Evolutionary conservation across 2,888 invertebrate species (phyloP), one percentile per base, ranked within the genome.

Genomic region (Agrotis puta): DNA sequence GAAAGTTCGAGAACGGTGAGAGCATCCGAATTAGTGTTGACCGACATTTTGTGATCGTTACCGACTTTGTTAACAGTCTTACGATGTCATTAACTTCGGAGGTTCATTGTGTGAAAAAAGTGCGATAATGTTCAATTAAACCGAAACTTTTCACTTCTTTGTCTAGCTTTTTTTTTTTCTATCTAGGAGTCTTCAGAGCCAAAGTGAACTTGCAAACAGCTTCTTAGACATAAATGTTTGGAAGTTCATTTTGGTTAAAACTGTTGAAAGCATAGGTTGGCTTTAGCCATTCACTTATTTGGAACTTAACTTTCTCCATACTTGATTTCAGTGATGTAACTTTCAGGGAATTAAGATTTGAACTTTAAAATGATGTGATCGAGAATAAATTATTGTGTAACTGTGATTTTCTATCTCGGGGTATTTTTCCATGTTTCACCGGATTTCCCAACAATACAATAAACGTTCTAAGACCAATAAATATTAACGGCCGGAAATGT

Each of bases 1-100:
- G 91, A 92, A 93, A 92, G 91, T 76, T 70, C 74, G 64, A 58
- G 83, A 59, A 43, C 11, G 54, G 81, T 85, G 83, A 81, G 84
- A 84, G 79, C 69, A 64, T 67, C 76, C 48, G 72, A 80, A 79
- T 64, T 69, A 68, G 67, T 48, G 81, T 74, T 75, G 82, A 68
- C 86, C 84, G 71, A 85, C 70, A 77, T 84, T 47, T 66, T 70
- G 57, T 54, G 84, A 81, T 79, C 86, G 62, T 84, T 84, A 84
- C 84, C 62, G 74, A 84, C 84, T 78, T 22, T 64, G 57, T 72
- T 48, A 72, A 54, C 59, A 67, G 61, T 57, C 67, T 72, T 70
- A 62, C 48, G 48, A 71, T 59, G 68, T 65, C 50, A 53, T 81
- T 73, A 77, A 71, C 70, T 64, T 70, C 56, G 62, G 53, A 14